Evolutionary conservation across 1,140 invertebrate genomes (phyloP).

Genomic region (Zaprionus capensis): DNA sequence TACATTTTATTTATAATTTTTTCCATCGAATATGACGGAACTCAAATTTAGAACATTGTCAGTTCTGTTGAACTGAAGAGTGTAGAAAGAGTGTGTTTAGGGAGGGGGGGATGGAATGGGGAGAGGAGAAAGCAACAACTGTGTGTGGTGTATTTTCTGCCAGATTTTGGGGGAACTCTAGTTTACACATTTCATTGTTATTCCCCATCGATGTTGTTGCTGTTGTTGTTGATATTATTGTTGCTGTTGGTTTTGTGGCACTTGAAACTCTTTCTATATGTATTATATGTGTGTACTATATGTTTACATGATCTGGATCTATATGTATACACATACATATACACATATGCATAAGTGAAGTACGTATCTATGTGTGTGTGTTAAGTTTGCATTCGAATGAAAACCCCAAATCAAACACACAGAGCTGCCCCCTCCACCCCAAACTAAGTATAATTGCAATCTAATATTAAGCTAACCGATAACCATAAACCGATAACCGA

Average conservation of each 20-base stretch:
- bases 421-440: not conserved
- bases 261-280: not conserved
- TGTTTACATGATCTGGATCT: not conserved
- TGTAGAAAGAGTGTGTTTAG: too few relatives aligned
- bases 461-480: constrained; percentile 32
- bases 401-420: not conserved
- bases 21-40: constrained; percentile 55
- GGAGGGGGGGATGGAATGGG: not conserved
- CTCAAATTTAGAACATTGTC: constrained; percentile 44
- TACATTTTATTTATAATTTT: constrained; percentile 49
- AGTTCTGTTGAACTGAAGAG: constrained; percentile 40
- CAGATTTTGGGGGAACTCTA: constrained; percentile 7
- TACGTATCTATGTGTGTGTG: constrained; percentile 19
- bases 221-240: not conserved
- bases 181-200: not conserved
- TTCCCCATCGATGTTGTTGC: not conserved
- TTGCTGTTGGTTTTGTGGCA: not conserved
- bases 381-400: constrained; percentile 9
- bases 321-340: not conserved
- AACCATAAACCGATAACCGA: constrained; percentile 1
- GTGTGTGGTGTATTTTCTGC: not conserved
- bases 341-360: not conserved
- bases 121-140: too few relatives aligned
- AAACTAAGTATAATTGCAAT: constrained; percentile 23
- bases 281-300: constrained; percentile 1